Percentiles rank a stretch among this genome's conserved stretches.
phyloP scores from a whole-genome alignment of 2,113 vertebrate species.

The Paradoxurus hermaphroditus region DNA sequence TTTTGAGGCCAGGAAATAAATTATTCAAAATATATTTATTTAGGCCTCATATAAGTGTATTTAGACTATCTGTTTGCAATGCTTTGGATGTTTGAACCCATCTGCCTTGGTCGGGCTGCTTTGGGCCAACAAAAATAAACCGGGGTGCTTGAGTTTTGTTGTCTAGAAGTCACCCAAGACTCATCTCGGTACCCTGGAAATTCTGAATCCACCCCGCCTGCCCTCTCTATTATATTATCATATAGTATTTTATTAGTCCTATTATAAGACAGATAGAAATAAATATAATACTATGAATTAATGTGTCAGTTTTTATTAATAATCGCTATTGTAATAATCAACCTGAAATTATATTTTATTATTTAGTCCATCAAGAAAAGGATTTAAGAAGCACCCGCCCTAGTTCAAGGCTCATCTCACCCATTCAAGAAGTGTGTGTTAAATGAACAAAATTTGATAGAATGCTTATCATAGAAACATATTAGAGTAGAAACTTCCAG shows the following conservation, averaged over 20 bases:
- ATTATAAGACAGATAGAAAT: background rate
- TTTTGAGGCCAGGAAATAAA: background rate
- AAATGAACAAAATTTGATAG: background rate
- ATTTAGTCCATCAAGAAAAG: background rate
- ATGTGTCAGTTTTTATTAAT: background rate
- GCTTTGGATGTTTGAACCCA: background rate
- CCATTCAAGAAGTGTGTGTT: background rate
- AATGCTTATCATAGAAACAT: background rate
- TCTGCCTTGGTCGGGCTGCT: background rate
- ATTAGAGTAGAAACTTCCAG: background rate
- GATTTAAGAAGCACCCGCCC: background rate
- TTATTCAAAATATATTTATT: constrained; percentile 22
- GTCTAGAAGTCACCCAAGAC: background rate
- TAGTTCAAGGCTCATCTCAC: background rate
- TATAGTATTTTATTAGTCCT: background rate
- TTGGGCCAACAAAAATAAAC: background rate
- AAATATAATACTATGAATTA: background rate
- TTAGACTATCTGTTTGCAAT: background rate
- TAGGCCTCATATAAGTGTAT: background rate
- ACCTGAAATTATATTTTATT: background rate
- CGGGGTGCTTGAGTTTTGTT: background rate
- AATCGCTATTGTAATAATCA: background rate
- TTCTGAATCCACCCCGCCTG: too few relatives aligned
- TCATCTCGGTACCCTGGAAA: background rate
- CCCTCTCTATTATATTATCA: background rate